Evolutionary conservation across 2,113 vertebrate species (phyloP), one percentile per base, ranked within the genome.

Genomic region (Noturus placidus): DNA sequence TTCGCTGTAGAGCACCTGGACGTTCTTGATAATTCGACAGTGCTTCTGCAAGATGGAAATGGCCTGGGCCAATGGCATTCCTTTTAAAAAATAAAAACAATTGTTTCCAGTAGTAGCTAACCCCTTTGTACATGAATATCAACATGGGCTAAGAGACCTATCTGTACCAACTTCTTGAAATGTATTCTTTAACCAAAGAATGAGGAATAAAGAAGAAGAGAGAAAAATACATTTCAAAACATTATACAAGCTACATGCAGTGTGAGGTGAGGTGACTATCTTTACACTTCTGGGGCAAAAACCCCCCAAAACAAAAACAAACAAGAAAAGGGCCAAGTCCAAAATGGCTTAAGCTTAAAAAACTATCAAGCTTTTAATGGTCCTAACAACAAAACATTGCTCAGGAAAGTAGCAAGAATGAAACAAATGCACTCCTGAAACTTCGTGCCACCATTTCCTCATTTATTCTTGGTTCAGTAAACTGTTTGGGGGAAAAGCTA

Each of bases 1-100:
- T 92, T 99, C 98, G 91, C 97, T 99, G 96, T 99, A 99, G 89
- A 99, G 97, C 96, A 99, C 97, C 95, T 99, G 98, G 93, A 99
- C 98, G 22, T 99, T 99, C 95, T 97, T 98, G 94, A 99, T 96
- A 92, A 98, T 97, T 89, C 98, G 97, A 95, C 98, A 99, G 95
- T 99, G 97, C 89, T 99, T 99, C 95, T 99, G 98, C 91, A 99
- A 96, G 93, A 99, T 99, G 87, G 98, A 96, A 92, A 99, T 97
- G 92, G 97, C 96, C 95, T 99, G 98, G 96, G 98, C 97, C 97
- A 99, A 94, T 20, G 97, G 97, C 97, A 99, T 99, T 93, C 97
- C 98, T 99, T 94, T 0, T 17, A 38, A 79, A 93, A 82, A 82
- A 89, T 27, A 80, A 86, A 50, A 86, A 52, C 19, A 25, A 42